A percentile compares a stretch with the other conserved stretches of the same genome.
Conservation (phyloP, 2,888 invertebrate species). For the Pollenia angustigena region DNA sequence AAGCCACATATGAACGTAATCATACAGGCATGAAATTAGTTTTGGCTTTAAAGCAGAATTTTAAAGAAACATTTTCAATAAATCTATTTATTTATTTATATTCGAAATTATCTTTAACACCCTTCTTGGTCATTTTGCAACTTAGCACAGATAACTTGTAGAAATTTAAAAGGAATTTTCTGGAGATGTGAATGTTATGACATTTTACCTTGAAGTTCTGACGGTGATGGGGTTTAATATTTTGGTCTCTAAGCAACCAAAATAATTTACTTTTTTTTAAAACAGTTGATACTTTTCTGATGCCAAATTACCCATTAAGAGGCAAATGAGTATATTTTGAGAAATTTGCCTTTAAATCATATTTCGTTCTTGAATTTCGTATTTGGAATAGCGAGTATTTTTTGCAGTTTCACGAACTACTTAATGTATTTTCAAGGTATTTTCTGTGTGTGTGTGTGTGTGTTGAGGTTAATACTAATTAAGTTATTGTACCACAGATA, state of each 20-base stretch:
- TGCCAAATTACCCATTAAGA: too few species aligned
- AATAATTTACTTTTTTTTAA: too few species aligned
- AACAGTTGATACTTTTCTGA: too few species aligned
- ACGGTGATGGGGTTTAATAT: not conserved
- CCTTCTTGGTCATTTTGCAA: constrained; percentile 38
- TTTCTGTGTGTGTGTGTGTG: not conserved
- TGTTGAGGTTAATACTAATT: constrained; percentile 60
- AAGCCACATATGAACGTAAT: not conserved
- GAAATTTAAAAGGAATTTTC: not conserved
- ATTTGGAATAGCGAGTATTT: too few species aligned
- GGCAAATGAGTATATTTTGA: too few species aligned
- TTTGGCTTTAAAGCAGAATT: constrained; percentile 44
- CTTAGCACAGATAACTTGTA: constrained; percentile 21
- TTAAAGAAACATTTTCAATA: constrained; percentile 46
- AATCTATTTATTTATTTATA: constrained; percentile 64
- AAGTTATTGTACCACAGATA: constrained; percentile 68
- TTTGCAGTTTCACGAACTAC: constrained; percentile 2
- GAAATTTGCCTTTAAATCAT: too few species aligned
- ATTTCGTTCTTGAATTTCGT: too few species aligned
- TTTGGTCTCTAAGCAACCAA: too few species aligned
- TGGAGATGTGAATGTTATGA: too few species aligned
- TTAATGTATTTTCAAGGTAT: not conserved
- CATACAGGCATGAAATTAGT: constrained; percentile 44
- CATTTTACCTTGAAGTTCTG: not conserved
- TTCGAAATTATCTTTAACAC: constrained; percentile 50